Evolutionary conservation across 2,797 vertebrate genomes (phyloP), one percentile per base, ranked within the genome.

Genomic region (Tinamus major): DNA sequence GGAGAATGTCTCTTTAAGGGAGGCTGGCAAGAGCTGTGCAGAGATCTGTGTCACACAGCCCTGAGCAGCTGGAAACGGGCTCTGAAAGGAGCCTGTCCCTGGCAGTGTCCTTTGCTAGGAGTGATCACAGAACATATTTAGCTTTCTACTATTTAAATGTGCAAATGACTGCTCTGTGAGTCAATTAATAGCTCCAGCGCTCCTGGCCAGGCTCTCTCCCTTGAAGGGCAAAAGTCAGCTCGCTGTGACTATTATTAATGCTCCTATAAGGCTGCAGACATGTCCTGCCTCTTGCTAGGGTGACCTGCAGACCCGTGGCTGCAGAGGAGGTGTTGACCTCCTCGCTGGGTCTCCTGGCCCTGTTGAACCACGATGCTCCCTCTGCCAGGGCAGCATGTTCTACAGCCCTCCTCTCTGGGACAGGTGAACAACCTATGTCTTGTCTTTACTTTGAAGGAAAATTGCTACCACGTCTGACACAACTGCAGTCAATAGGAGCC

Each of bases 171-270:
- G 55, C 49, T 78, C 82, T 72, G 69, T 65, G 82, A 71, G 72
- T 91, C 87, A 91, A 21, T 83, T 92, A 92, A 87, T 35, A 94
- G 79, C 76, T 95, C 21, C 76, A 68, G 76, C 17, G 87, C 72
- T 89, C 49, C 72, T 65, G 58, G 87, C 33, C 59, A 68, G 62
- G 19, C 69, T 93, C 53, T 89, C 72, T 89, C 65, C 79, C 76
- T 94, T 92, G 91, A 94, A 95, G 94, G 91, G 76, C 87, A 96
- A 89, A 89, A 89, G 49, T 64, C 81, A 80, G 48, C 48, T 59
- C 35, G 64, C 55, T n/a, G 55, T 85, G 58, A 70, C 59, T 77
- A 21, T 77, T 63, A 87, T 74, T 63, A 87, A 56, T 53, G 39
- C 31, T 79, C 29, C 55, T 80, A 0, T 24, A 82, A 80, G 0